phyloP scores from a whole-genome alignment of 2,888 invertebrate genomes.

The Lissonota sp. region DNA sequence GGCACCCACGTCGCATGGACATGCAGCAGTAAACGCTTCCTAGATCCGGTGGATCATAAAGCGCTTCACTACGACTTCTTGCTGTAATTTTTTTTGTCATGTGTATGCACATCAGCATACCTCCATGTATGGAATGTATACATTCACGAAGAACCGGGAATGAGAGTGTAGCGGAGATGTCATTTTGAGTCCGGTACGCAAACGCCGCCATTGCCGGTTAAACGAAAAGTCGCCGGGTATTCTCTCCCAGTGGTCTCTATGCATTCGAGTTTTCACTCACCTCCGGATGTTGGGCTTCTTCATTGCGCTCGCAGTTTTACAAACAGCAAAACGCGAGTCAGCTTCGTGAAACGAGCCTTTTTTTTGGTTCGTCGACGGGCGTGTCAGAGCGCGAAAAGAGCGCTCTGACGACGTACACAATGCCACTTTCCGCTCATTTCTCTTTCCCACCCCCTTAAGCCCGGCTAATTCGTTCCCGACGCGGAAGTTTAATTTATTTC shows the following conservation, averaged over 20 bases:
- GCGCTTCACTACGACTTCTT: no score
- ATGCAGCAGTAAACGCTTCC: no score
- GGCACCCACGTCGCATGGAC: no score
- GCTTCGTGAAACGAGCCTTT: slow-evolving; percentile 21
- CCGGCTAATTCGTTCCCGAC: slow-evolving; percentile 37
- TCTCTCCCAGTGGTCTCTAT: slow-evolving; percentile 1
- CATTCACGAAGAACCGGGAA: no score
- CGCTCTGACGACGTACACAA: background rate
- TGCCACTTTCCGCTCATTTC: background rate
- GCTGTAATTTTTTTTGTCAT: no score
- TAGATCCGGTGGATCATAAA: no score
- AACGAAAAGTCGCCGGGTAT: slow-evolving; percentile 22
- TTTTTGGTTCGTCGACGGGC: slow-evolving; percentile 28
- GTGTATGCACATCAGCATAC: no score
- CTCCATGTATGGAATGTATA: no score
- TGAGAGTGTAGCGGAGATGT: background rate
- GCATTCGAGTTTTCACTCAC: background rate
- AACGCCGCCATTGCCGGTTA: slow-evolving; percentile 9
- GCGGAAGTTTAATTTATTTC: slow-evolving; percentile 53
- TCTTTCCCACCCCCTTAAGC: background rate
- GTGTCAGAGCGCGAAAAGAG: slow-evolving; percentile 36
- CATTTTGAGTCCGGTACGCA: slow-evolving; percentile 1
- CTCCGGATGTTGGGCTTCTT: background rate
- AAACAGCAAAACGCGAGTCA: background rate
- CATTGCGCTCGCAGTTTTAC: slow-evolving; percentile 13